Evolutionary conservation across 2,113 vertebrate genomes (phyloP).

Genomic region (Oryzias celebensis): DNA sequence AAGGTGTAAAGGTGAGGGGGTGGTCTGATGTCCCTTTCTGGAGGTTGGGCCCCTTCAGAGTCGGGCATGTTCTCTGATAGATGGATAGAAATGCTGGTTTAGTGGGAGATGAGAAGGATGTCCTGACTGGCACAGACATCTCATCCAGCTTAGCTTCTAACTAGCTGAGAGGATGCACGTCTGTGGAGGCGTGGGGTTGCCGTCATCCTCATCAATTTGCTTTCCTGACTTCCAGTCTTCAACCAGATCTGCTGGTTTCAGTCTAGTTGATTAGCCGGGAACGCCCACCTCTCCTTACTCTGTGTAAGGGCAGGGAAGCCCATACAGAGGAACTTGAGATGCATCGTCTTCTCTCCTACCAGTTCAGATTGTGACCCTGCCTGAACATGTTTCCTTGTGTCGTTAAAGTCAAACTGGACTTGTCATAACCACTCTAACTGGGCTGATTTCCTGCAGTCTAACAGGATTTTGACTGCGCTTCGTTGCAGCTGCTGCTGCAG

Average conservation of each 20-base stretch:
- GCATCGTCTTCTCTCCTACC: no score
- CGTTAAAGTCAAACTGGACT: no score
- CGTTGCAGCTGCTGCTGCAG: no score
- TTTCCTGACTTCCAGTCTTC: constrained; percentile 8
- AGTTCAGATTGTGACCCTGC: no score
- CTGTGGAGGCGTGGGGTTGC: constrained; percentile 32
- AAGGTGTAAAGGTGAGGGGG: background rate
- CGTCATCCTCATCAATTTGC: constrained; percentile 1
- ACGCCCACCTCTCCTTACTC: constrained; percentile 8
- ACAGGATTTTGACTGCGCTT: no score
- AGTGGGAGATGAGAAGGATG: no score
- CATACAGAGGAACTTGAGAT: no score
- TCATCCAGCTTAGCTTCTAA: constrained; percentile 15
- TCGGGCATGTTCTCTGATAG: no score
- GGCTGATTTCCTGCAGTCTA: no score
- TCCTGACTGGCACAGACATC: constrained; percentile 3
- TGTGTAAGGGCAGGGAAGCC: background rate
- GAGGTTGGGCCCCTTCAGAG: background rate
- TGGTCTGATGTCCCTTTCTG: background rate
- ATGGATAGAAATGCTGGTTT: no score
- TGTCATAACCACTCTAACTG: no score
- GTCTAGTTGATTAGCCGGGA: constrained; percentile 21
- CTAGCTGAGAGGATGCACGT: constrained; percentile 41
- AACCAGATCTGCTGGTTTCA: constrained; percentile 15
- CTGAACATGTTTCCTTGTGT: no score